These are phyloP conservation scores for Ochotona princeps DNA, from an alignment of 2,113 vertebrate genomes.

Conservation along the genomic window DNA sequence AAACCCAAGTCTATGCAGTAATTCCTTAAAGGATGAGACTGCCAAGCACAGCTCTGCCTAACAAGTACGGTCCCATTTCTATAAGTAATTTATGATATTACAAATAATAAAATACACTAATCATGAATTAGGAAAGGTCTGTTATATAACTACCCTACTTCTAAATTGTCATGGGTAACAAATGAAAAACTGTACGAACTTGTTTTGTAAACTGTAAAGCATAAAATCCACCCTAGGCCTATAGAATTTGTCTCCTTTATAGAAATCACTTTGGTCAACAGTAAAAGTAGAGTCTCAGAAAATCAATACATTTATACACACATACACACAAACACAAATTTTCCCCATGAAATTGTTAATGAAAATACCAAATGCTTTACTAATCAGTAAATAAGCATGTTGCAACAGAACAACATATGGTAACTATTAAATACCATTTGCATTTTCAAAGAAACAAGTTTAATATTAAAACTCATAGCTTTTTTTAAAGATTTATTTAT, in stretches of 20 bases:
- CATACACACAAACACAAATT: background rate
- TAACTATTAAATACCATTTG: constrained; percentile 18
- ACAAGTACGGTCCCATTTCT: background rate
- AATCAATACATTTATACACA: background rate
- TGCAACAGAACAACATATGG: background rate
- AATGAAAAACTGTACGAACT: constrained; percentile 6
- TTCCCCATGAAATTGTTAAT: background rate
- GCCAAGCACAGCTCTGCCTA: background rate
- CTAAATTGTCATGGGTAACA: background rate
- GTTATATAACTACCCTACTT: background rate
- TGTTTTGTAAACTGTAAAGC: constrained; percentile 4
- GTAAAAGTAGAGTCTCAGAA: background rate
- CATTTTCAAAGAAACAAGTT: constrained; percentile 34
- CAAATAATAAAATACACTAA: no score
- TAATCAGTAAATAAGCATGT: background rate
- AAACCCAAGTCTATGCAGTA: constrained; percentile 1
- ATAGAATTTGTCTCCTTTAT: background rate
- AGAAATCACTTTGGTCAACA: constrained; percentile 38
- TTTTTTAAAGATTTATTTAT: no score
- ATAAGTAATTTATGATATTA: background rate
- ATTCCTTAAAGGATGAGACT: background rate
- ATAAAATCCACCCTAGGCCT: background rate
- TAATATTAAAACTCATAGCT: constrained; percentile 19
- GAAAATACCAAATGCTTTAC: constrained; percentile 22
- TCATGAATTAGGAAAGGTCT: background rate